phyloP scores from a whole-genome alignment of 2,888 invertebrate genomes.

The Cecidostiba fungosa region DNA sequence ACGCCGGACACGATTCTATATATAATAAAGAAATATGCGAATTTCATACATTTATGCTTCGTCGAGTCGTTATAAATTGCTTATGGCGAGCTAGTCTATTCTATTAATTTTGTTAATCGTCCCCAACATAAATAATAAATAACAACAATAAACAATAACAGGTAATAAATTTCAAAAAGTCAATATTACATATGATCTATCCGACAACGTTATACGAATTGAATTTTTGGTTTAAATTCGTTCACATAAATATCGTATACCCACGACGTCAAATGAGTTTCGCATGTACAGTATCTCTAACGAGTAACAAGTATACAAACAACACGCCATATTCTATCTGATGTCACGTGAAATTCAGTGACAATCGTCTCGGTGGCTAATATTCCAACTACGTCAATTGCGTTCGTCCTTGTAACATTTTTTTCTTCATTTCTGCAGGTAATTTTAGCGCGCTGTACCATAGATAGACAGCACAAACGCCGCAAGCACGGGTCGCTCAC shows the following conservation, averaged over 20 bases:
- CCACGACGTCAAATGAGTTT: too few relatives aligned
- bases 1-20: not conserved
- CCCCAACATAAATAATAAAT: too few relatives aligned
- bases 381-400: not conserved
- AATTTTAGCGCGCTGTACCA: not conserved
- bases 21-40: not conserved
- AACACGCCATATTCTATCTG: not conserved
- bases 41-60: not conserved
- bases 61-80: too few relatives aligned
- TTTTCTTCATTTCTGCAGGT: not conserved
- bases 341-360: not conserved
- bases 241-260: too few relatives aligned
- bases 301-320: not conserved
- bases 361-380: not conserved
- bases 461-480: not conserved
- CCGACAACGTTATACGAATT: too few relatives aligned
- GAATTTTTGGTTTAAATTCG: too few relatives aligned
- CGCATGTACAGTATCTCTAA: not conserved
- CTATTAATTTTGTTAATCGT: too few relatives aligned
- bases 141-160: too few relatives aligned
- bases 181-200: too few relatives aligned
- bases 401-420: conserved; percentile 34
- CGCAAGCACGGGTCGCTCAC: not conserved
- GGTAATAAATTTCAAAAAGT: too few relatives aligned
- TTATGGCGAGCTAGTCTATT: too few relatives aligned